Base-by-base conservation (phyloP, 2,113 vertebrate species). In the Glaucidium brasilianum region DNA sequence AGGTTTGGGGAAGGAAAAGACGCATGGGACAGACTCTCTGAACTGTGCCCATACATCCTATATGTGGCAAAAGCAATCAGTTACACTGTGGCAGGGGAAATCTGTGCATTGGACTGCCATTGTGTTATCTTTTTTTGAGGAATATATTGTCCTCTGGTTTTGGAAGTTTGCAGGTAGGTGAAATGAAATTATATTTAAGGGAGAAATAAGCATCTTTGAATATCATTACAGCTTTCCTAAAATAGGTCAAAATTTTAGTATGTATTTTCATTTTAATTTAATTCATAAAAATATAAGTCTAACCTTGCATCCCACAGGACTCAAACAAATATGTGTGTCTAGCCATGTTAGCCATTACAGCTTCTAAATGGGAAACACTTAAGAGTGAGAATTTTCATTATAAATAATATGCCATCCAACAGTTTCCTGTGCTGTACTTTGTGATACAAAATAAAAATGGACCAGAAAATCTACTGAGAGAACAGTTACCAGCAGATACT, bases 401-500 rank as follows among this genome's bases (percentile, higher is more conserved):
- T 34, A 92, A 92, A 55, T 75, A 59, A 85, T 52, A 69, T 30
- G 55, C 68, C 91, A 20, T 86, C 50, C 71, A 92, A 79, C 27
- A 94, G 67, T 85, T 94, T 92, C 64, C 82, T 77, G 10, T 58
- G 59, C 50, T 50, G 66, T 60, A 52, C 66, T 94, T 68, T 85
- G 69, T 69, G 71, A 76, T 85, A 83, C 41, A 78, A 92, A 91
- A 41, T 69, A 92, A 85, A 97, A 95, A 85, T 41, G 62, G 71
- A 90, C 69, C 50, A 88, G 66, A 87, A 92, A 62, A n/a, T 72
- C 56, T 78, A n/a, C 11, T 8, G 5, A 93, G 79, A 90, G 34
- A 91, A 81, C 12, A 78, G 25, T 53, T 81, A 83, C 35, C 37
- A 88, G 58, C 77, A 91, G 69, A 62, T 53, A 87, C 9, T 19